Evolutionary conservation across 2,113 vertebrate genomes (phyloP), one percentile per base, ranked within the genome.

Genomic region (Hyperopisus bebe): DNA sequence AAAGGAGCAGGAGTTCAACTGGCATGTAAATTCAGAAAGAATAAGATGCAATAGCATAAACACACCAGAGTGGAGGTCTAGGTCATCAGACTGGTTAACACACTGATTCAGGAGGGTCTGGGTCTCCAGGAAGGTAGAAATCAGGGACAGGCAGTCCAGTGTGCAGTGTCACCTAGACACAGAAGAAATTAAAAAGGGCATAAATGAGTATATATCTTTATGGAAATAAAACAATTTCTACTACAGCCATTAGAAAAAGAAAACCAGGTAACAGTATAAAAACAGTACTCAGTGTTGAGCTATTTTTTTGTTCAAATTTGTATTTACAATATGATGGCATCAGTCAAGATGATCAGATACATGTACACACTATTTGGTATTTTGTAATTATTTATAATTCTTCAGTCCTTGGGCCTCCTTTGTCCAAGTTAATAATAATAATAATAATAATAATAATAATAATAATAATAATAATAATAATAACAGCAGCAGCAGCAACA

Each of bases 141-240:
- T 99, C 98, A 0, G 98, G 98, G 92, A 99, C 97, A 0, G 97
- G 97, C 87, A 99, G 94, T 44, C 98, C 98, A 1, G 98, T 99
- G 94, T 99, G 98, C 88, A 99, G 97, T 0, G 98, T 99, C 91
- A 99, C 97, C 98, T 99, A 93, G n/a, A 53, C 47, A 92, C 84
- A 48, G 27, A 10, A 87, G 15, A 84, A 70, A 44, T 80, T 44
- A 0, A 48, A n/a, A 44, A 42, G 19, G 24, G 15, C 44, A 84
- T 84, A 84, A 27, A 83, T 39, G 5, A 27, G 31, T 77, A 77
- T 39, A 77, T 17, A 15, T 31, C 13, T 70, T 13, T 15, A 74
- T 35, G 21, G 0, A 58, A 58, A 58, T 58, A 58, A 58, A 58
- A 58, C 21, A 6, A 55, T 58, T 58, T 24, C 21, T 58, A 58